Evolutionary conservation across 2,888 invertebrate species (phyloP), one percentile per base, ranked within the genome.

Genomic region (Tiliacea citrago): DNA sequence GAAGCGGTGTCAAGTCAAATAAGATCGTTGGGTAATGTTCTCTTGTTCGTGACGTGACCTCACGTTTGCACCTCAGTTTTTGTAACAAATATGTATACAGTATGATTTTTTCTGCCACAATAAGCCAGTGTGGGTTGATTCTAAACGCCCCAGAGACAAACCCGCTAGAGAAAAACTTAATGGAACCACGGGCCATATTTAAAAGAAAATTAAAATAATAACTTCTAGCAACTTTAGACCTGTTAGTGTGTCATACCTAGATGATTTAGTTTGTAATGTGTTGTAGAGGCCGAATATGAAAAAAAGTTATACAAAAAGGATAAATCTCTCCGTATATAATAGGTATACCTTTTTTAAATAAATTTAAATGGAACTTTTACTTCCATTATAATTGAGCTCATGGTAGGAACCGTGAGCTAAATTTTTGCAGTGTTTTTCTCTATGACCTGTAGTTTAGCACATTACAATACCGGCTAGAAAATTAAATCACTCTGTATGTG

Each of bases 31-130:
- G 75, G 55, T 66, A 85, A 85, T 79, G 75, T 72, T 85, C 29
- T 74, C 58, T 67, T 53, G 61, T 66, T 88, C 90, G 91, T 92
- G 92, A 91, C 89, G 79, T 83, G 87, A 85, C 86, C 88, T 90
- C 92, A 92, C 90, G 91, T 75, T 68, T 81, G 63, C 71, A 79
- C 62, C 71, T 75, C 39, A 63, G 73, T 85, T 87, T 86, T 87
- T 87, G 71, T 66, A 51, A 18, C n/a, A 49, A 65, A 65, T 49
- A 35, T 29, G 29, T 29, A 29, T 49, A 51, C 16, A 3, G 6
- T 1, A 2, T 51, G n/a, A 5, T 9, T 51, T 62, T 62, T 62
- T 62, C 9, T 57, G 51, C 51, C n/a, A 53, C n/a, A n/a, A 4
- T 8, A n/a, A 61, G 8, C 61, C 21, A 35, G 21, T 13, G 21